These are phyloP conservation scores for Tethea ocularis DNA, from an alignment of 2,888 invertebrate genomes.

Conservation along the genomic window DNA sequence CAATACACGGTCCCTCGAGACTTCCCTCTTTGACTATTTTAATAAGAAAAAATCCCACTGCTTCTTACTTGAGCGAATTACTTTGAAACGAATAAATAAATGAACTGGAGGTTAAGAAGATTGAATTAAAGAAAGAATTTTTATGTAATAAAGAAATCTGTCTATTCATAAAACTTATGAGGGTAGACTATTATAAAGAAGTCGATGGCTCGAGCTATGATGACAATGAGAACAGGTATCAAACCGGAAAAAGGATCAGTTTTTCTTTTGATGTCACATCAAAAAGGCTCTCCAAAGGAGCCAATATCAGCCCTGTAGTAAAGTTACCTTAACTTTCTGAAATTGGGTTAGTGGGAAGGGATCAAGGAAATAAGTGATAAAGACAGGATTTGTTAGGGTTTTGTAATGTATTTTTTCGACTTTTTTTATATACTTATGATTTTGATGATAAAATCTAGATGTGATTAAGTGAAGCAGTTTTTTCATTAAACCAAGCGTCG, in stretches of 20 bases:
- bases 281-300: slow-evolving; percentile 55
- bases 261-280: slow-evolving; percentile 76
- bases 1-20: slow-evolving; percentile 67
- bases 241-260: slow-evolving; percentile 75
- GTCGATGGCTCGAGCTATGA: slow-evolving; percentile 58
- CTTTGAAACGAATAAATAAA: slow-evolving; percentile 79
- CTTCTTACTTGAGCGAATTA: slow-evolving; percentile 64
- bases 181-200: slow-evolving; percentile 69
- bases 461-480: not conserved
- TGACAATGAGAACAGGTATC: slow-evolving; percentile 74
- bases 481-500: slow-evolving; percentile 10
- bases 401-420: not conserved
- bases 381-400: slow-evolving; percentile 7
- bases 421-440: not conserved
- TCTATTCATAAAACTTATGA: slow-evolving; percentile 73
- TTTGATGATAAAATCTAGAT: not conserved
- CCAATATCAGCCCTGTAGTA: slow-evolving; percentile 42
- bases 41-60: slow-evolving; percentile 72
- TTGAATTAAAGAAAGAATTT: slow-evolving; percentile 79
- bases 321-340: slow-evolving; percentile 37
- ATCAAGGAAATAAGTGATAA: slow-evolving; percentile 10
- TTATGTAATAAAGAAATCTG: slow-evolving; percentile 74
- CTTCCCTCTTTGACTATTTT: slow-evolving; percentile 75
- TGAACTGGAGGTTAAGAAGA: slow-evolving; percentile 70
- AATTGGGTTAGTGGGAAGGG: slow-evolving; percentile 36